A percentile compares a stretch with the other conserved stretches of the same genome.
Evolutionary conservation across 2,888 invertebrate species (phyloP).

Genomic region (Caenorhabditis angaria): DNA sequence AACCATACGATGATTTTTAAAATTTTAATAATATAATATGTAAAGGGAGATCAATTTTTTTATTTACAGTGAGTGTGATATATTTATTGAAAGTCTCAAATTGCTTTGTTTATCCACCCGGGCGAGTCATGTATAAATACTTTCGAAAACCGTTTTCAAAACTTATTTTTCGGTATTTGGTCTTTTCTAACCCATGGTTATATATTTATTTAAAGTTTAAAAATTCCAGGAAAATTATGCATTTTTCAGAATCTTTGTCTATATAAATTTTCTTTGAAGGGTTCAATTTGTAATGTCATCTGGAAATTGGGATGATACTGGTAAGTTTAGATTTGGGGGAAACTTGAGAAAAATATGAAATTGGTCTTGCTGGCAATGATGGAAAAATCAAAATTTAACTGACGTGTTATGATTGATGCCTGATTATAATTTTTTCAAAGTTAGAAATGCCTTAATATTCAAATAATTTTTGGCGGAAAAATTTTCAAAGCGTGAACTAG

Average conservation of each 20-base stretch:
- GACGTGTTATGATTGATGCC: too few relatives aligned
- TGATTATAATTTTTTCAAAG: too few relatives aligned
- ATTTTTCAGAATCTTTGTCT: slow-evolving; percentile 18
- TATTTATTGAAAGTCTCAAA: slow-evolving; percentile 23
- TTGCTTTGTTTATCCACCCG: slow-evolving; percentile 15
- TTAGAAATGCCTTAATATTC: too few relatives aligned
- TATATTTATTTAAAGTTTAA: slow-evolving; percentile 8
- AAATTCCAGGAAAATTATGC: too few relatives aligned
- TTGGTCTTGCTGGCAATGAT: too few relatives aligned
- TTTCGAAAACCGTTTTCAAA: slow-evolving; percentile 6
- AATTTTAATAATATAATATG: slow-evolving; percentile 16
- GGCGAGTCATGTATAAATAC: slow-evolving; percentile 38
- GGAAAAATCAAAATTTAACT: too few relatives aligned
- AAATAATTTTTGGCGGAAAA: too few relatives aligned
- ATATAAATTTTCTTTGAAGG: slow-evolving; percentile 30
- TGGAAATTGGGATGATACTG: slow-evolving; percentile 44
- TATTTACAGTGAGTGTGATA: slow-evolving; percentile 16
- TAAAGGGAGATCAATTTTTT: slow-evolving; percentile 1
- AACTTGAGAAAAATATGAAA: too few relatives aligned
- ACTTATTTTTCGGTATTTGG: not conserved
- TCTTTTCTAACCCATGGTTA: not conserved
- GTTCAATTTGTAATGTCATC: slow-evolving; percentile 41
- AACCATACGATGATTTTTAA: slow-evolving; percentile 15
- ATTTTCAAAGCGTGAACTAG: too few relatives aligned
- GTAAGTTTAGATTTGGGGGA: slow-evolving; percentile 18